phyloP scores from a whole-genome alignment of 2,888 invertebrate genomes.

The Lycia hirtaria region DNA sequence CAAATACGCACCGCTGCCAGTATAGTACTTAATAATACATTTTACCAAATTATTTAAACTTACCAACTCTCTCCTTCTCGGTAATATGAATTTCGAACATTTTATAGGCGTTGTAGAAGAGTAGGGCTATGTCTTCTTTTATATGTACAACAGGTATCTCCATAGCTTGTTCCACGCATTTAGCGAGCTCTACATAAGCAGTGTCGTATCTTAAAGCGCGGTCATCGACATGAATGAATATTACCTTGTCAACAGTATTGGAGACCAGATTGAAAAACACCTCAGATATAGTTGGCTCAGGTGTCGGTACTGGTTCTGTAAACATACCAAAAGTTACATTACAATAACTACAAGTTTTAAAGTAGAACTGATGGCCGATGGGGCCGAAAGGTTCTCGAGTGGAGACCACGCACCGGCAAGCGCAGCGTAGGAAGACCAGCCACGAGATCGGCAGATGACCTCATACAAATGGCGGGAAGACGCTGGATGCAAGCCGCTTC shows the following conservation, averaged over 20 bases:
- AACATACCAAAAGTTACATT: neutral
- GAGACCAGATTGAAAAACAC: conserved; percentile 58
- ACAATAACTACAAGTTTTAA: neutral
- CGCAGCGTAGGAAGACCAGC: too few relatives aligned
- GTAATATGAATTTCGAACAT: conserved; percentile 65
- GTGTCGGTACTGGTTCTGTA: conserved; percentile 65
- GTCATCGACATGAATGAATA: conserved; percentile 63
- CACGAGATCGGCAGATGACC: too few relatives aligned
- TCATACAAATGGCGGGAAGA: too few relatives aligned
- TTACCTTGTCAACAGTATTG: conserved; percentile 71
- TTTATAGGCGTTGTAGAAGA: conserved; percentile 61
- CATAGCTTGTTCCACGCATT: conserved; percentile 73
- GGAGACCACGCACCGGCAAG: too few relatives aligned
- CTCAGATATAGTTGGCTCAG: conserved; percentile 66
- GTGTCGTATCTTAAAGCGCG: conserved; percentile 63
- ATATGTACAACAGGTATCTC: conserved; percentile 73
- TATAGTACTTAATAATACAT: neutral
- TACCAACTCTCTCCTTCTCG: conserved; percentile 70
- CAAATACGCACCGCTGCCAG: too few relatives aligned
- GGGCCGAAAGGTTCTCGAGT: too few relatives aligned
- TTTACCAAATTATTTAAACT: conserved; percentile 23
- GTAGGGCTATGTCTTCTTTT: conserved; percentile 60
- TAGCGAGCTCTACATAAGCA: conserved; percentile 69
- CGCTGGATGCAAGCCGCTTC: too few relatives aligned
- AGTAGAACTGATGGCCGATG: too few relatives aligned